A percentile compares a stretch with the other conserved stretches of the same genome.
Evolutionary conservation across 2,797 vertebrate genomes (phyloP).

Genomic region (Danio kyathit): DNA sequence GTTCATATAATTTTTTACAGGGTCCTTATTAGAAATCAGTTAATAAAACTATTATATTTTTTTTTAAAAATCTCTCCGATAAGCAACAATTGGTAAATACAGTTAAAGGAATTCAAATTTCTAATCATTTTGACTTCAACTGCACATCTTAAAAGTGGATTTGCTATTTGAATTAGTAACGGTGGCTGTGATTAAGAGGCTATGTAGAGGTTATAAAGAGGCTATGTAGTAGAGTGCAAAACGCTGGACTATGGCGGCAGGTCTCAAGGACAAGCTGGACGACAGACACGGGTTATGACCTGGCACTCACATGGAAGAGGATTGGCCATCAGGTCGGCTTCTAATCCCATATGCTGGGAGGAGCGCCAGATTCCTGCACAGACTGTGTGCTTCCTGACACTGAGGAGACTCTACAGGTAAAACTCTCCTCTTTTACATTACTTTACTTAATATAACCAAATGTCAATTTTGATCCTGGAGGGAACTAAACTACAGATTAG

Average conservation of each 20-base stretch:
- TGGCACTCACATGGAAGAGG: constrained; percentile 47
- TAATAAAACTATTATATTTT: too few relatives aligned
- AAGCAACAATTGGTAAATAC: too few relatives aligned
- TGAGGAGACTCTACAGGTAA: constrained; percentile 73
- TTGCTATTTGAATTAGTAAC: too few relatives aligned
- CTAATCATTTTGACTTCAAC: too few relatives aligned
- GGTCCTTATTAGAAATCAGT: too few relatives aligned
- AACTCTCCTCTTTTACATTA: constrained; percentile 48
- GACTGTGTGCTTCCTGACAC: constrained; percentile 63
- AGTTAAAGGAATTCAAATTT: too few relatives aligned
- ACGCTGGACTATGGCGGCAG: not conserved
- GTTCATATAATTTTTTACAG: too few relatives aligned
- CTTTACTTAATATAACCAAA: not conserved
- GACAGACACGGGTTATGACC: constrained; percentile 52
- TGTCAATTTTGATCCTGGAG: not conserved
- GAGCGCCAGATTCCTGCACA: constrained; percentile 46
- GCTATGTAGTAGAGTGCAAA: not conserved
- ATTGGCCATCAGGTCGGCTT: constrained; percentile 64
- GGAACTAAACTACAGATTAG: not conserved
- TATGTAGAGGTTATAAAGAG: not conserved
- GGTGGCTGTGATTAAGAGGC: not conserved
- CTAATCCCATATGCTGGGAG: constrained; percentile 69
- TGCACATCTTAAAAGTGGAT: too few relatives aligned
- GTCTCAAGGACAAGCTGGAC: constrained; percentile 47
- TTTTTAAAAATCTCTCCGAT: too few relatives aligned